These are phyloP conservation scores for Pristionchus entomophagus DNA, from an alignment of 2,888 invertebrate genomes.

Conservation along the genomic window DNA sequence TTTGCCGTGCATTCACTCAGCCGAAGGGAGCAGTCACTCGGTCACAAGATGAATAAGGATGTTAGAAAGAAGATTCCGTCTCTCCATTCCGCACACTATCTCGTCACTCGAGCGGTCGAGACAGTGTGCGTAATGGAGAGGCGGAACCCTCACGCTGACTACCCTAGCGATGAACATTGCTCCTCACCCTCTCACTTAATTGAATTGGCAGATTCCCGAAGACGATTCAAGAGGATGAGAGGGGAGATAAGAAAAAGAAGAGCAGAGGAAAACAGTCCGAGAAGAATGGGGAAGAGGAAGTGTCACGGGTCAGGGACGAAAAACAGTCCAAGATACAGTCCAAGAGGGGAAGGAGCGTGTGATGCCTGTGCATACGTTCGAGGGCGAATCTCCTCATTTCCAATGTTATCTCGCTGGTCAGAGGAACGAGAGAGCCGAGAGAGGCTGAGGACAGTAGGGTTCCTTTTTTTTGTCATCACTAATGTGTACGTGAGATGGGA, in stretches of 20 bases:
- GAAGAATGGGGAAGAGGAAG: constrained; percentile 21
- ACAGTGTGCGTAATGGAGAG: too few species aligned
- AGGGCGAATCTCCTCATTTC: too few species aligned
- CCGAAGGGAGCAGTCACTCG: not conserved
- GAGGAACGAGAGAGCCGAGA: not conserved
- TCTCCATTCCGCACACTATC: too few species aligned
- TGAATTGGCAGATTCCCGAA: not conserved
- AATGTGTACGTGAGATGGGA: not conserved
- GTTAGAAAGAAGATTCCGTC: not conserved
- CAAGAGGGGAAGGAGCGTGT: not conserved
- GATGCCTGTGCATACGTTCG: not conserved
- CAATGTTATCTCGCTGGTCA: too few species aligned
- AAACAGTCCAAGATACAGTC: not conserved
- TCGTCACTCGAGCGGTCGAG: too few species aligned
- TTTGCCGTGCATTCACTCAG: not conserved
- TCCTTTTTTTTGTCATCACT: too few species aligned
- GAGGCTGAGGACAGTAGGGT: too few species aligned
- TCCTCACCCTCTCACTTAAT: too few species aligned
- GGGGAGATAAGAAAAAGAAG: constrained; percentile 34
- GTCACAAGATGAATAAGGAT: too few species aligned
- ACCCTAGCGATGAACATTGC: not conserved
- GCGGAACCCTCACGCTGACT: too few species aligned
- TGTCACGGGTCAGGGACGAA: constrained; percentile 33
- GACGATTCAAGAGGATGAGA: constrained; percentile 8
- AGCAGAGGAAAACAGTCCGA: constrained; percentile 18